Percentiles rank a stretch among this genome's conserved stretches.
phyloP scores from a whole-genome alignment of 1,140 invertebrate species.

The Danaus melanippus region DNA sequence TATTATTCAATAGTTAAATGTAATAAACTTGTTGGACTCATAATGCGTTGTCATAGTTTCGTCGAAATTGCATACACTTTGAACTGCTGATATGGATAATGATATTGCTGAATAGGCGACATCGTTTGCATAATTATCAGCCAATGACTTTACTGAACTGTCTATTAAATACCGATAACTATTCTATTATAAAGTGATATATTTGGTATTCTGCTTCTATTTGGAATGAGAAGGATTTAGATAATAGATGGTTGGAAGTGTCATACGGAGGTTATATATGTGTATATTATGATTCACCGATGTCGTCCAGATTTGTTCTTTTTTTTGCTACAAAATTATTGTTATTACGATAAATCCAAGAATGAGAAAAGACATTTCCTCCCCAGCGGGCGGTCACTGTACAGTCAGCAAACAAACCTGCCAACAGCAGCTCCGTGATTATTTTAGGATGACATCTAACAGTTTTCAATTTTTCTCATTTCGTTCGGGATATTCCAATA shows the following conservation, averaged over 20 bases:
- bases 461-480: constrained; percentile 14
- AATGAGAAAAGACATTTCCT: constrained; percentile 14
- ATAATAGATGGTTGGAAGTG: too few species aligned
- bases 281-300: too few species aligned
- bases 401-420: constrained; percentile 17
- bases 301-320: too few species aligned
- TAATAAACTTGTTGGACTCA: constrained; percentile 49
- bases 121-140: too few species aligned
- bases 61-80: constrained; percentile 23
- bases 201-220: too few species aligned
- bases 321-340: neutral
- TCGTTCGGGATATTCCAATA: neutral
- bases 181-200: too few species aligned
- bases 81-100: constrained; percentile 16
- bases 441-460: constrained; percentile 15
- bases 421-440: constrained; percentile 13
- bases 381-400: constrained; percentile 15
- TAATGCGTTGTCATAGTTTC: constrained; percentile 28
- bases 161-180: too few species aligned
- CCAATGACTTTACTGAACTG: too few species aligned
- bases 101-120: neutral
- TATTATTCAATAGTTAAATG: constrained; percentile 61
- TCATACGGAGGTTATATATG: too few species aligned
- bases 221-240: too few species aligned
- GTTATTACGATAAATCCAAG: constrained; percentile 3